Evolutionary conservation across 2,888 invertebrate species (phyloP).

Genomic region (Ennomos erosarius): DNA sequence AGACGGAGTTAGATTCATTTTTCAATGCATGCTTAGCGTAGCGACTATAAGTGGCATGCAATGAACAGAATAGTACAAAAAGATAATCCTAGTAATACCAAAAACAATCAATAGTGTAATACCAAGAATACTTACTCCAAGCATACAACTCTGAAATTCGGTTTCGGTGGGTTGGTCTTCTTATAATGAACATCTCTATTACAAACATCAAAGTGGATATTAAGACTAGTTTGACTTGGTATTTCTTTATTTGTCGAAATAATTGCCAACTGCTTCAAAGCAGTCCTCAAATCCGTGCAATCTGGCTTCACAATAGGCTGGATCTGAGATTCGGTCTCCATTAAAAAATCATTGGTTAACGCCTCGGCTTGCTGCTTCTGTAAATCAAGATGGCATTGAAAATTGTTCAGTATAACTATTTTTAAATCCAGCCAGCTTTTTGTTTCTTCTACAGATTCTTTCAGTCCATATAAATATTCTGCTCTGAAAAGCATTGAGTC

Average conservation of each 20-base stretch:
- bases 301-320: constrained; percentile 61
- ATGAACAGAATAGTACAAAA: no score
- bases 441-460: constrained; percentile 49
- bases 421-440: constrained; percentile 71
- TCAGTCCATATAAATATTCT: constrained; percentile 61
- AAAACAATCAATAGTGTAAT: constrained; percentile 5
- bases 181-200: constrained; percentile 72
- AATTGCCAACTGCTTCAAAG: constrained; percentile 67
- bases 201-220: constrained; percentile 75
- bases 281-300: constrained; percentile 56
- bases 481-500: constrained; percentile 51
- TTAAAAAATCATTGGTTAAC: constrained; percentile 18
- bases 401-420: constrained; percentile 59
- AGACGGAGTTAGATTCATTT: no score
- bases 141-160: constrained; percentile 75
- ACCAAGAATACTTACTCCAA: constrained; percentile 64
- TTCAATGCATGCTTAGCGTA: no score
- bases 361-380: constrained; percentile 20
- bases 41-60: no score
- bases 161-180: constrained; percentile 67
- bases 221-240: constrained; percentile 48
- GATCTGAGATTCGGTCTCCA: constrained; percentile 42
- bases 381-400: constrained; percentile 47
- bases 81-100: constrained; percentile 1
- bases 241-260: constrained; percentile 54